phyloP scores from a whole-genome alignment of 1,140 invertebrate genomes.

The Sminthurides bifidus region DNA sequence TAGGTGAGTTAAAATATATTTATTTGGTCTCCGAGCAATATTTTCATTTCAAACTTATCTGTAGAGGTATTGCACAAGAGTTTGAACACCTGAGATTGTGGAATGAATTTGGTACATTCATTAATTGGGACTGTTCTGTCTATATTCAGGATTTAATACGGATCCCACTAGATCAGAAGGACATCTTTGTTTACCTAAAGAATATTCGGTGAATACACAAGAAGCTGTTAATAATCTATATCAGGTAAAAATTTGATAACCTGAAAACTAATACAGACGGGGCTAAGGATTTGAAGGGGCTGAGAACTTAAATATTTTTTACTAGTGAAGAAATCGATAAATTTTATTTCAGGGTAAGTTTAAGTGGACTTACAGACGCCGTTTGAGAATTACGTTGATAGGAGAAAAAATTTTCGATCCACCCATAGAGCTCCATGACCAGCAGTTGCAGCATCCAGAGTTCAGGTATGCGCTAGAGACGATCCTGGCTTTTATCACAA shows the following conservation, averaged over 20 bases:
- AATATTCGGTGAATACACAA: slow-evolving; percentile 55
- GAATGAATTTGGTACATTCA: too few species aligned
- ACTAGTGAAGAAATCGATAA: not conserved
- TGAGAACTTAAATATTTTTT: slow-evolving; percentile 1
- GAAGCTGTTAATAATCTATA: slow-evolving; percentile 55
- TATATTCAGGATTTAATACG: slow-evolving; percentile 96
- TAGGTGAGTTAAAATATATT: slow-evolving; percentile 46
- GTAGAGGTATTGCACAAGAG: too few species aligned
- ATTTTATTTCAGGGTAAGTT: slow-evolving; percentile 49
- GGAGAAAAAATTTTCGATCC: slow-evolving; percentile 50
- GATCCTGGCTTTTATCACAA: not conserved
- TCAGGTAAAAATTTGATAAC: slow-evolving; percentile 40
- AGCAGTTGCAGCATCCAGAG: slow-evolving; percentile 45
- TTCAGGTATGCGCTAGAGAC: slow-evolving; percentile 34
- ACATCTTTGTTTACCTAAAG: slow-evolving; percentile 72
- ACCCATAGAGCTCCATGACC: slow-evolving; percentile 55
- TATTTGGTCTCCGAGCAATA: too few species aligned
- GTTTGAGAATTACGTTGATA: slow-evolving; percentile 74
- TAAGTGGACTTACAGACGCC: slow-evolving; percentile 67
- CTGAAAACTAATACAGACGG: too few species aligned
- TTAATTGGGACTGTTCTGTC: slow-evolving; percentile 57
- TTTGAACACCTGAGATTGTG: too few species aligned
- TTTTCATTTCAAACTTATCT: too few species aligned
- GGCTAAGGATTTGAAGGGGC: too few species aligned
- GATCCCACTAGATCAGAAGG: slow-evolving; percentile 88